Evolutionary conservation across 1,140 invertebrate genomes (phyloP).

Genomic region (Dryas iulia): DNA sequence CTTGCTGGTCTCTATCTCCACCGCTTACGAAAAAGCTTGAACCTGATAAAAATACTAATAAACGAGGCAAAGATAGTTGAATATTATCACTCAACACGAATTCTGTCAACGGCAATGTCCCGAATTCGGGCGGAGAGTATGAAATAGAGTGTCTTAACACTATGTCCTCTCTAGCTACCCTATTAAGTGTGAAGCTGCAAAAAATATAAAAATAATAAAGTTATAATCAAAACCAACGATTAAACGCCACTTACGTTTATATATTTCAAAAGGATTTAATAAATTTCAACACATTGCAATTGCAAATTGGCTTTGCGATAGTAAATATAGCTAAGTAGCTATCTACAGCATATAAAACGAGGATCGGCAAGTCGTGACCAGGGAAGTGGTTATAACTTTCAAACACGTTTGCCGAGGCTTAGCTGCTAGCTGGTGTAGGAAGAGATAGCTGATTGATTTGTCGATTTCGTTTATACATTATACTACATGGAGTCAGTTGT

Average conservation of each 20-base stretch:
- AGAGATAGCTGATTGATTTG: conserved; percentile 19
- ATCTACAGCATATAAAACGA: conserved; percentile 2
- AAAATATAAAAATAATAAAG: too few relatives aligned
- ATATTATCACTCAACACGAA: too few relatives aligned
- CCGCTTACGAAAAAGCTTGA: too few relatives aligned
- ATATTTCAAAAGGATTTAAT: not conserved
- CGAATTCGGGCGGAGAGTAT: too few relatives aligned
- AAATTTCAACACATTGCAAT: not conserved
- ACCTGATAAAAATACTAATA: too few relatives aligned
- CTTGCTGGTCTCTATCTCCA: too few relatives aligned
- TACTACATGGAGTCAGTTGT: not conserved
- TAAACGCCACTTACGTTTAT: not conserved
- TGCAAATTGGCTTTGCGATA: not conserved
- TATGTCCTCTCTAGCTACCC: too few relatives aligned
- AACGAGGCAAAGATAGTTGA: too few relatives aligned
- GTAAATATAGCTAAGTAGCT: not conserved
- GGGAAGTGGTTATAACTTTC: conserved; percentile 31
- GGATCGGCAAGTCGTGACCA: conserved; percentile 29
- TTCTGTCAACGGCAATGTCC: too few relatives aligned
- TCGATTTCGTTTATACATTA: not conserved
- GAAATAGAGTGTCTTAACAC: too few relatives aligned
- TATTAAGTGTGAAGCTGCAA: too few relatives aligned
- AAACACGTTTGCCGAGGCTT: conserved; percentile 30
- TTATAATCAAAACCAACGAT: too few relatives aligned
- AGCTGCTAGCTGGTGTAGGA: conserved; percentile 15